Base-by-base conservation (phyloP, 2,113 vertebrate species). In the Crocuta crocuta region DNA sequence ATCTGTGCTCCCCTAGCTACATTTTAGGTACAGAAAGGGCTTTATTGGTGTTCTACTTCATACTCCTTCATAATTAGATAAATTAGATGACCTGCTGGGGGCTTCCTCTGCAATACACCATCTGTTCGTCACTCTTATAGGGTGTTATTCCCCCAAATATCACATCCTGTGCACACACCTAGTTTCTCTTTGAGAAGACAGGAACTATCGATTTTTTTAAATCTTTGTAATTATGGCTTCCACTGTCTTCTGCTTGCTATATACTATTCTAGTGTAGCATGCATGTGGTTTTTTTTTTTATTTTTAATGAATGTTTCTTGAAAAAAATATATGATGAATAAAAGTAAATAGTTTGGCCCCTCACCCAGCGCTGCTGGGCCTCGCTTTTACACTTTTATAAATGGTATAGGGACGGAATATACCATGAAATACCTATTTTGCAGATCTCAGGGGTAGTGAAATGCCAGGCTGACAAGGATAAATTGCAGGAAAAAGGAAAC, bases 41-140 rank as follows among this genome's bases (percentile, higher is more conserved):
- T 4, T 88, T 2, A 9, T 3, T 8, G 24, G 28, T 5, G 2
- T 5, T 24, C 28, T 6, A 19, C 8, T 13, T 53, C 4, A 0
- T 16, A 1, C 39, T 66, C 45, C 31, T 1, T 28, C 43, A 19
- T 26, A 78, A 5, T 58, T 7, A 61, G 11, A 8, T 4, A 9
- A 10, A 10, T 15, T 61, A 61, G 1, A 16, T 1, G 6, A 2
- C 15, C 15, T 43, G 8, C 12, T 3, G 0, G n/a, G 4, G 0
- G 24, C 21, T 21, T 19, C 39, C 43, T 66, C 65, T 70, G 23
- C 68, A 48, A 87, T 13, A 1, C 2, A 31, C 26, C 45, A 1
- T 39, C 53, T 7, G 3, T 24, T 9, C 9, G 1, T 55, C 50
- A 2, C 2, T 31, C 28, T 11, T 8, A 26, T 7, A 16, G 43